Evolutionary conservation across 2,797 vertebrate species (phyloP), one percentile per base, ranked within the genome.

Genomic region (Muraenolepis orangiensis): DNA sequence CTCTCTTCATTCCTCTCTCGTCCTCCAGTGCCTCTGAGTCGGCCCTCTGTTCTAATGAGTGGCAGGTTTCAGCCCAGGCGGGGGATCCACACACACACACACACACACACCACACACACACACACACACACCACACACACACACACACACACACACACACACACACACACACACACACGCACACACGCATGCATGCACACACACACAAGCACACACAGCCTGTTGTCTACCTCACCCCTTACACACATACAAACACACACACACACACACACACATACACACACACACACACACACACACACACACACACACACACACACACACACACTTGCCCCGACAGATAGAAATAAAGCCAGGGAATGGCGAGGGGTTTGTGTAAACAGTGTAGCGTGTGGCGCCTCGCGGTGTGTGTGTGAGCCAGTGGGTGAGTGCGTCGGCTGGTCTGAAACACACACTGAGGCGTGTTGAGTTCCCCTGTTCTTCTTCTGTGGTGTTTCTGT

Each of bases 21-120:
- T 70, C 74, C 74, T 81, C n/a, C 81, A 40, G 79, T 75, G 75
- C 71, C 77, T 81, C 77, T 73, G 83, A 88, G 86, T 88, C 89
- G 89, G 87, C 82, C 84, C 80, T 90, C 87, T 81, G 78, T 92
- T 91, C 88, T 91, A 92, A 92, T 93, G 90, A 92, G 89, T 89
- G 85, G 87, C 87, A 86, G 81, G 85, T 90, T 87, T 90, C 87
- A 84, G 81, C 78, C 78, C 0, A 83, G 75, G 84, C 80, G 85
- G 84, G 88, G 83, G 51, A 23, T 23, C 32, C 13, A 77, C 70
- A 51, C 46, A n/a, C 51, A 23, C 18, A 51, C 18, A 61, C n/a
- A 61, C 51, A 61, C 51, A 61, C n/a, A 61, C 51, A 61, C 51
- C 51, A 26, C 51, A 61, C 51, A 57, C 46, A 57, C 46, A 57